Evolutionary conservation across 2,113 vertebrate species (phyloP), one percentile per base, ranked within the genome.

Genomic region (Gavialis gangeticus): DNA sequence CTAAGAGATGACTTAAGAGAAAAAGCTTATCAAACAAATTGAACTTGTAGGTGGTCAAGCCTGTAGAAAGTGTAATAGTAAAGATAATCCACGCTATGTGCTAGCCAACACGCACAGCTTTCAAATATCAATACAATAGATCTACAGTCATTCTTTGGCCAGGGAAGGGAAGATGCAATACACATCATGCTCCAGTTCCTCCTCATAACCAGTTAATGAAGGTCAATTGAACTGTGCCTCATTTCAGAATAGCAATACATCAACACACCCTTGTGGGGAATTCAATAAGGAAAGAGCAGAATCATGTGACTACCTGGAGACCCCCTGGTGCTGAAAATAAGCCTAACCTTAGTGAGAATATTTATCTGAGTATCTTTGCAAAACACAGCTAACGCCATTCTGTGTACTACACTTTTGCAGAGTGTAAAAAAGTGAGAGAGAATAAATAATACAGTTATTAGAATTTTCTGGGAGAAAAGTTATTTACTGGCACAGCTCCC

Each of bases 1-100:
- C 98, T 92, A 99, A 91, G 84, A 99, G 97, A 93, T 99, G 99
- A 95, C 99, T 99, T 94, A 96, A 83, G 84, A 91, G 21, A 93
- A 90, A 90, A 95, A 85, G 27, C 92, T 71, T 66, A 64, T 25
- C 16, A 63, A 2, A 62, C 5, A 78, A 73, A 27, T 84, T 82
- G 87, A 4, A 62, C 85, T 87, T 81, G 55, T 83, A 60, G 69
- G 22, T 1, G 75, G 88, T 19, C 76, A 87, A 14, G 34, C 66
- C 46, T 63, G 82, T 84, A 87, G 2, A 91, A 94, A 94, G 30
- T 7, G 71, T 60, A 59, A 86, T 60, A 81, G 21, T 71, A 69
- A 14, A 10, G n/a, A 27, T 64, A 85, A 84, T 12, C 18, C 69
- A 54, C 15, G 82, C 22, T 66, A 57, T 88, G 27, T 58, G 10